Evolutionary conservation across 2,888 invertebrate species (phyloP).

Genomic region (Cephalotes varians): DNA sequence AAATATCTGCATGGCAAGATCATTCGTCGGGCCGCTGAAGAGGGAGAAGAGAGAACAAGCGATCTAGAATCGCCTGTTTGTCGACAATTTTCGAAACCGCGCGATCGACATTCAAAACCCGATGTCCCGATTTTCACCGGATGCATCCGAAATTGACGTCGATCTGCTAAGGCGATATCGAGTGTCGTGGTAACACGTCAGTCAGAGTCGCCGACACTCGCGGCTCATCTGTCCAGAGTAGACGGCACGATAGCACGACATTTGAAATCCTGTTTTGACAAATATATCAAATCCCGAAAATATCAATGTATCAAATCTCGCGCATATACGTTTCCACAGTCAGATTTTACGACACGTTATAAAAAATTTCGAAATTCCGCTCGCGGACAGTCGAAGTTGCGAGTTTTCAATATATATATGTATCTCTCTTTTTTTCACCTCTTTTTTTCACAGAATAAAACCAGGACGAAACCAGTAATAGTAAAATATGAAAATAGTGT

Average conservation of each 20-base stretch:
- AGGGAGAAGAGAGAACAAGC: neutral
- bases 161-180: slow-evolving; percentile 58
- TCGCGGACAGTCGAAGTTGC: neutral
- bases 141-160: slow-evolving; percentile 62
- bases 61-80: neutral
- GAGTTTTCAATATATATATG: no score
- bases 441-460: neutral
- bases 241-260: slow-evolving; percentile 32
- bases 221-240: slow-evolving; percentile 28
- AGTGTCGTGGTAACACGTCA: slow-evolving; percentile 65
- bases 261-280: slow-evolving; percentile 41
- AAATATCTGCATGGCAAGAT: neutral
- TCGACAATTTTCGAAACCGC: slow-evolving; percentile 33
- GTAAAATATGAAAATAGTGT: neutral
- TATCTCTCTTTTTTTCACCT: neutral
- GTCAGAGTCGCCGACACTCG: slow-evolving; percentile 53
- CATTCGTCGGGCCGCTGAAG: neutral
- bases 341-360: neutral
- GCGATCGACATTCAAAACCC: slow-evolving; percentile 50
- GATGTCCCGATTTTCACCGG: slow-evolving; percentile 56
- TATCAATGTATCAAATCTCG: neutral
- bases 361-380: neutral
- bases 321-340: neutral
- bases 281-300: slow-evolving; percentile 2
- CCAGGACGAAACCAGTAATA: neutral